Evolutionary conservation across 2,888 invertebrate genomes (phyloP).

Genomic region (Zaprionus lineosus): DNA sequence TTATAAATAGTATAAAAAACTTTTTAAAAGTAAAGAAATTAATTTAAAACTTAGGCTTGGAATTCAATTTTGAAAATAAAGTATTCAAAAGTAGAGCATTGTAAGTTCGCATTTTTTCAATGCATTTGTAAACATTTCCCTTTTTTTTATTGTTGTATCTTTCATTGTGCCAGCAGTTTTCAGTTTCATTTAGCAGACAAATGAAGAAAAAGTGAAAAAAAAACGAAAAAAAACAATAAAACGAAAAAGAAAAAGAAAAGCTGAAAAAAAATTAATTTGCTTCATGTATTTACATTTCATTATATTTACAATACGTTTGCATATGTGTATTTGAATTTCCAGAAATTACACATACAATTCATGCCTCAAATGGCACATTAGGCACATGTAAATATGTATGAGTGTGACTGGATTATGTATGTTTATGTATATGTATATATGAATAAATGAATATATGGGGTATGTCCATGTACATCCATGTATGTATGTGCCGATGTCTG

Average conservation of each 20-base stretch:
- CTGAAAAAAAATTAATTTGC: constrained; percentile 30
- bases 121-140: neutral
- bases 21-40: no score
- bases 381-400: neutral
- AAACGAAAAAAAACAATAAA: constrained; percentile 19
- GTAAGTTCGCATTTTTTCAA: neutral
- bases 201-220: constrained; percentile 38
- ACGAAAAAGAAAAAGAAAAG: neutral
- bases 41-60: no score
- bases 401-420: no score
- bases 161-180: constrained; percentile 27
- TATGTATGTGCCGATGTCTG: neutral
- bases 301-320: constrained; percentile 35
- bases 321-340: constrained; percentile 24
- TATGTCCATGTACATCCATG: no score
- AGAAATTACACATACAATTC: constrained; percentile 28
- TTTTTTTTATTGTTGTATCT: constrained; percentile 3
- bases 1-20: no score
- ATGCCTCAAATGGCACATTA: constrained; percentile 35
- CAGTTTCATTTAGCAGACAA: constrained; percentile 45
- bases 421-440: neutral
- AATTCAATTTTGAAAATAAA: neutral
- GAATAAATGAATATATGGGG: no score
- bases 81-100: constrained; percentile 15
- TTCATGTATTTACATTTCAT: constrained; percentile 53